These are phyloP conservation scores for Hippolais icterina DNA, from an alignment of 2,113 vertebrate species.

Conservation along the genomic window DNA sequence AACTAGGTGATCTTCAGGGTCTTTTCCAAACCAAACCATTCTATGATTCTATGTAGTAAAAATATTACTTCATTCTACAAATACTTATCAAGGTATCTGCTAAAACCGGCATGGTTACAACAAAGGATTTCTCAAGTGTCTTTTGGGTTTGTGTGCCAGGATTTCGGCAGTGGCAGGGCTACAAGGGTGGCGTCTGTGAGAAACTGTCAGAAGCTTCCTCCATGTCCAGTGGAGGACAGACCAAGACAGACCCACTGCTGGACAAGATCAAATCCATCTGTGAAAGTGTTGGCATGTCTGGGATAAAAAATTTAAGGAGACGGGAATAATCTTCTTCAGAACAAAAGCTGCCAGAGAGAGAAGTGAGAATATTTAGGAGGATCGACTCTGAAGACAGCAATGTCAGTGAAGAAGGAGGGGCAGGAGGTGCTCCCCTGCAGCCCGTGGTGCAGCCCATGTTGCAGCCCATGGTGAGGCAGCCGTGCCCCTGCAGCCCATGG, in stretches of 20 bases:
- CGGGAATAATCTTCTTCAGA: background rate
- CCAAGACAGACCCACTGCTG: background rate
- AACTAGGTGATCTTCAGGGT: background rate
- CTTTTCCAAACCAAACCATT: background rate
- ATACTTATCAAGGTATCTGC: background rate
- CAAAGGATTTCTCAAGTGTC: background rate
- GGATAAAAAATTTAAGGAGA: background rate
- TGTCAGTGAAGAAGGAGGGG: fast-evolving
- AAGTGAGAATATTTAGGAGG: background rate
- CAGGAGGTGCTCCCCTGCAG: background rate
- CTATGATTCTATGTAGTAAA: background rate
- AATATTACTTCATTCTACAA: background rate
- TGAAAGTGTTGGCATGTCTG: background rate
- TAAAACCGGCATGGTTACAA: background rate
- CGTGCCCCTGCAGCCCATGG: background rate
- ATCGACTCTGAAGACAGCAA: background rate
- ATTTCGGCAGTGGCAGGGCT: background rate
- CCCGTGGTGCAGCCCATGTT: too few relatives aligned
- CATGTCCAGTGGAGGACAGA: too few relatives aligned
- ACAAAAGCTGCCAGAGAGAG: background rate
- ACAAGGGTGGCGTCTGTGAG: background rate
- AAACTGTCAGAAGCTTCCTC: background rate
- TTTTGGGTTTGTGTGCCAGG: fast-evolving
- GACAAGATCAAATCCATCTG: background rate
- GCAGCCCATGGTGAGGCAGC: background rate